phyloP scores from a whole-genome alignment of 2,113 vertebrate genomes.

The Anthoscopus minutus region DNA sequence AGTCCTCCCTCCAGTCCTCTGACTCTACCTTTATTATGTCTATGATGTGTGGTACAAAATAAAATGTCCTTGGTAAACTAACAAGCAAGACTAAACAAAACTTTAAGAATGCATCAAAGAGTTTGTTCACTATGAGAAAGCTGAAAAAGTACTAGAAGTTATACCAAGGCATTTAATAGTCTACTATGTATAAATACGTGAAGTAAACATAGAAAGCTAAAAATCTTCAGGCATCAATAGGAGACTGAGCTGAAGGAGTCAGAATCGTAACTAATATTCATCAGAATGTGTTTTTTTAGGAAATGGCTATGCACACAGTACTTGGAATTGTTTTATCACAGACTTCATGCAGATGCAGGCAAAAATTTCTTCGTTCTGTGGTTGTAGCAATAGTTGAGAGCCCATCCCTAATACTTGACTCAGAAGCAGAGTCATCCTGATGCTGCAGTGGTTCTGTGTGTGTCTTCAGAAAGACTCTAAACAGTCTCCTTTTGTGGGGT shows the following conservation, averaged over 20 bases:
- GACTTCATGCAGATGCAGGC: not conserved
- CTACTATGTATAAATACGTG: not conserved
- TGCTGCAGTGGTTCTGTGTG: not conserved
- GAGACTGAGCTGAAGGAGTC: not conserved
- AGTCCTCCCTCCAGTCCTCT: not conserved
- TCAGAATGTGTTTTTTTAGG: not conserved
- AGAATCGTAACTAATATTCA: not conserved
- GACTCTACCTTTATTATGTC: not conserved
- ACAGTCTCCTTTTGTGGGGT: not conserved
- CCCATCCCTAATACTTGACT: not conserved
- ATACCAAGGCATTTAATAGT: not conserved
- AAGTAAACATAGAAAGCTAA: not conserved
- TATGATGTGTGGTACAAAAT: rapidly evolving
- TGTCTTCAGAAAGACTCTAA: not conserved
- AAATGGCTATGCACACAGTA: not conserved
- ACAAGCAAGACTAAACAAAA: not conserved
- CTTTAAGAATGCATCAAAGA: not conserved
- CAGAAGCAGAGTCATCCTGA: not conserved
- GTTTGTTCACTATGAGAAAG: not conserved
- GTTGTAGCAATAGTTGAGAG: not conserved
- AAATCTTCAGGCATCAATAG: not conserved
- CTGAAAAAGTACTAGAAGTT: not conserved
- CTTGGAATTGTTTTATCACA: not conserved
- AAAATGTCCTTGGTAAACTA: not conserved
- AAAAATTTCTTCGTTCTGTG: not conserved